phyloP scores from a whole-genome alignment of 2,113 vertebrate genomes.

The Pagrus major region DNA sequence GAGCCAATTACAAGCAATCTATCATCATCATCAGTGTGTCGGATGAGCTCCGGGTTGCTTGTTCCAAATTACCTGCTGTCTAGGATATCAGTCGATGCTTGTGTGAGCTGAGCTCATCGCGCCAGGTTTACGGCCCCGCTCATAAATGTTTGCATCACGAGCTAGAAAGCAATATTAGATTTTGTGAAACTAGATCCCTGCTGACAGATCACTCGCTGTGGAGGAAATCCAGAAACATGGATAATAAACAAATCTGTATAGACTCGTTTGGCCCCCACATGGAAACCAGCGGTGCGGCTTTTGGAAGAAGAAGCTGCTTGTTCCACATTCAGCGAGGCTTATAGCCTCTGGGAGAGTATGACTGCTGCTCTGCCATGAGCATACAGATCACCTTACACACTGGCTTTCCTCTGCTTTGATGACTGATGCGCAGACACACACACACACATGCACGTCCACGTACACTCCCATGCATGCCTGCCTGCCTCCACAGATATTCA shows the following conservation, averaged over 20 bases:
- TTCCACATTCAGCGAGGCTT: slow-evolving; percentile 72
- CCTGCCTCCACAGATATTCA: slow-evolving; percentile 44
- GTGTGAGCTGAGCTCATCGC: slow-evolving; percentile 35
- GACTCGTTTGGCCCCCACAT: slow-evolving; percentile 28
- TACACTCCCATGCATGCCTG: slow-evolving; percentile 35
- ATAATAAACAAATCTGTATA: slow-evolving; percentile 55
- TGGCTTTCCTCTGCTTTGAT: slow-evolving; percentile 75
- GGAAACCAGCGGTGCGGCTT: slow-evolving; percentile 42
- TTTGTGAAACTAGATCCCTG: slow-evolving; percentile 30
- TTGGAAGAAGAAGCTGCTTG: slow-evolving; percentile 55
- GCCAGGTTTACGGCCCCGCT: slow-evolving; percentile 33
- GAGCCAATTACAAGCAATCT: slow-evolving; percentile 68
- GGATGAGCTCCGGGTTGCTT: slow-evolving; percentile 57
- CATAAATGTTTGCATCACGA: slow-evolving; percentile 46
- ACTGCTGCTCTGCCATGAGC: slow-evolving; percentile 72
- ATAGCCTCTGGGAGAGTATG: slow-evolving; percentile 73
- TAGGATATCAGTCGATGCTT: slow-evolving; percentile 48
- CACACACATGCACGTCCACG: slow-evolving; percentile 24
- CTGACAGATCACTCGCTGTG: slow-evolving; percentile 34
- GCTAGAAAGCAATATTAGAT: slow-evolving; percentile 37
- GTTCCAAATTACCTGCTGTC: slow-evolving; percentile 65
- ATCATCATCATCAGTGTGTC: slow-evolving; percentile 65
- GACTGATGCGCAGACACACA: slow-evolving; percentile 56
- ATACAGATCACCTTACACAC: slow-evolving; percentile 78
- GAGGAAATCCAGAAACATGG: slow-evolving; percentile 52